Conservation (phyloP, 1,140 invertebrate genomes). For the Drosophila cardini region DNA sequence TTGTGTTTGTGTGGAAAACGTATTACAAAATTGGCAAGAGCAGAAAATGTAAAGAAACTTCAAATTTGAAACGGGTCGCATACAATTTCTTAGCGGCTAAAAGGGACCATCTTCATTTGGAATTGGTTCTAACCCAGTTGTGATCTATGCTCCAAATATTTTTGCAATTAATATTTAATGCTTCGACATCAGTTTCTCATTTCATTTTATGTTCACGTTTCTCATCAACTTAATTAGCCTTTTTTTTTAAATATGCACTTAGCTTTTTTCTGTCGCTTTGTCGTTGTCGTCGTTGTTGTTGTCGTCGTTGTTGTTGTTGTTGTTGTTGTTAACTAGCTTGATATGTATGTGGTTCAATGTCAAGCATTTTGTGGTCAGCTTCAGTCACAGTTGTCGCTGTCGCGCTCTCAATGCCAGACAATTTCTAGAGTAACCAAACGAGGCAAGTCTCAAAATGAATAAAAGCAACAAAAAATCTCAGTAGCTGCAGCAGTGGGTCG, state of each 20-base stretch:
- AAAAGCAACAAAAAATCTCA: neutral
- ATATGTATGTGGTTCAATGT: constrained; percentile 68
- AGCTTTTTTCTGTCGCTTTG: constrained; percentile 7
- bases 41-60: neutral
- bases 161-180: constrained; percentile 41
- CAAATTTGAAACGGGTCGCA: constrained; percentile 43
- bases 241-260: constrained; percentile 42
- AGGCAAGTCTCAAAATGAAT: constrained; percentile 37
- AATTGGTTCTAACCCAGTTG: constrained; percentile 56
- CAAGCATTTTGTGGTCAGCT: constrained; percentile 66
- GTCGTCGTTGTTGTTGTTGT: neutral
- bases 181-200: constrained; percentile 31
- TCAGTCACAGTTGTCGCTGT: constrained; percentile 55
- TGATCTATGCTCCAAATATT: constrained; percentile 49
- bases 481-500: too few relatives aligned
- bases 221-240: constrained; percentile 39
- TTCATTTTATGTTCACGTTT: constrained; percentile 19
- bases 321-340: constrained; percentile 22
- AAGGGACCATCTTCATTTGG: constrained; percentile 2
- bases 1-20: constrained; percentile 5
- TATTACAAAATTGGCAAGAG: constrained; percentile 12
- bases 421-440: constrained; percentile 67
- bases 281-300: neutral
- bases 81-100: constrained; percentile 28
- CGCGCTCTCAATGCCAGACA: constrained; percentile 71